Conservation (phyloP, 2,888 invertebrate genomes). For the Hirtodrosophila cameraria region DNA sequence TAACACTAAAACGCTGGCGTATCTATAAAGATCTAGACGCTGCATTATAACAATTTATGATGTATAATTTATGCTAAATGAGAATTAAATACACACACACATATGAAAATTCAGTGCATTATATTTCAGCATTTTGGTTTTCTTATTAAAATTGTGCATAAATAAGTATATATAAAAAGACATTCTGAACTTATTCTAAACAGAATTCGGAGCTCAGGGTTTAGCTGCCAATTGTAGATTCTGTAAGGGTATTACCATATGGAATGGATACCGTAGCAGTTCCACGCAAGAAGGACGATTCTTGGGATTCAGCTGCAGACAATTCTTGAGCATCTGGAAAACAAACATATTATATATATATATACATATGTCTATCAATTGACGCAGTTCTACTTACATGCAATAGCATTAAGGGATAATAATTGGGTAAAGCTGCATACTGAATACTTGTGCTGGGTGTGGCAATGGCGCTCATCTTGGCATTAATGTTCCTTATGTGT, state of each 20-base stretch:
- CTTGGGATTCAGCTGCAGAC: constrained; percentile 83
- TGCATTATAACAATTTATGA: constrained; percentile 69
- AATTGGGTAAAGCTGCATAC: constrained; percentile 87
- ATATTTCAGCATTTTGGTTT: constrained; percentile 35
- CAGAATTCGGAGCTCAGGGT: constrained; percentile 18
- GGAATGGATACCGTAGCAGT: constrained; percentile 83
- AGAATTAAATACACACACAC: constrained; percentile 75
- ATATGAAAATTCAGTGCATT: constrained; percentile 53
- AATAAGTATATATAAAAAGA: constrained; percentile 12
- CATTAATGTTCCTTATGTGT: constrained; percentile 89
- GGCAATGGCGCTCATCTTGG: constrained; percentile 91
- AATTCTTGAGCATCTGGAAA: constrained; percentile 81
- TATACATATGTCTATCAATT: neutral
- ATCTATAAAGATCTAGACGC: constrained; percentile 33
- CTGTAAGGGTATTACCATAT: constrained; percentile 83
- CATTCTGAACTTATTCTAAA: neutral
- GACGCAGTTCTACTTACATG: constrained; percentile 78
- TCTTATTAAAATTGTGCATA: constrained; percentile 25
- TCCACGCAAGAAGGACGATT: constrained; percentile 82
- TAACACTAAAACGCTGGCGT: constrained; percentile 33
- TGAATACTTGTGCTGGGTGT: constrained; percentile 90
- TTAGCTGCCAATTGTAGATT: constrained; percentile 68
- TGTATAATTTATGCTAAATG: constrained; percentile 73
- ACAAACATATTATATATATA: neutral
- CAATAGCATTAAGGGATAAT: constrained; percentile 84